Evolutionary conservation across 1,140 invertebrate species (phyloP), one percentile per base, ranked within the genome.

Genomic region (Andricus grossulariae): DNA sequence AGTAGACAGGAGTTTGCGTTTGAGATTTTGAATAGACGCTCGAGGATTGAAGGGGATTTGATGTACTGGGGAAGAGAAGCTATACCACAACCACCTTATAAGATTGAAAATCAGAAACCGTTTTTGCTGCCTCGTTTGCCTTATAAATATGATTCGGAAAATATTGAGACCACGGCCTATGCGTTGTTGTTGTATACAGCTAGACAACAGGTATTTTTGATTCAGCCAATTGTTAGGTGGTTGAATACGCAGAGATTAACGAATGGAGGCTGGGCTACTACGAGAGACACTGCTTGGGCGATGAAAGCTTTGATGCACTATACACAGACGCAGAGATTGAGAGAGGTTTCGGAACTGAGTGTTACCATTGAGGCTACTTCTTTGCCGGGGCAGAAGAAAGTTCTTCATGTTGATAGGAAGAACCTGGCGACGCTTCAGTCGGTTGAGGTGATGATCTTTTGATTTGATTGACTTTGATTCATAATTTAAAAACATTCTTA

Each of bases 191-290:
- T 97, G 0, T 97, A 98, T 87, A 96, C 97, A 55, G 94, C 95
- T 13, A 92, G 96, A 16, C 96, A 97, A 86, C 79, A 84, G 21
- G 96, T 97, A 80, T 92, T 95, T 77, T 93, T 95, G 72, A 93
- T 95, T 39, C 96, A 97, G 77, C 93, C 95, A 13, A 98, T 98
- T 85, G 97, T 99, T 25, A 95, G 95, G 85, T 99, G 98, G 98
- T 90, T 99, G 8, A 98, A 98, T 88, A 93, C 96, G 0, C 98
- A 99, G 87, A 93, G 98, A 71, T 92, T 98, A 0, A 95, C 95
- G n/a, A 96, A 98, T 84, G 96, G 96, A 51, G 98, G 97, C 0
- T 98, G 98, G 97, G 97, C 97, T 0, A 98, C 97, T 0, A 98
- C 98, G 6, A 97, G 98, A 91, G 97, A 98, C 87, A 97, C 97